Evolutionary conservation across 2,797 vertebrate genomes (phyloP).

Genomic region (Sebastes ruberrimus): DNA sequence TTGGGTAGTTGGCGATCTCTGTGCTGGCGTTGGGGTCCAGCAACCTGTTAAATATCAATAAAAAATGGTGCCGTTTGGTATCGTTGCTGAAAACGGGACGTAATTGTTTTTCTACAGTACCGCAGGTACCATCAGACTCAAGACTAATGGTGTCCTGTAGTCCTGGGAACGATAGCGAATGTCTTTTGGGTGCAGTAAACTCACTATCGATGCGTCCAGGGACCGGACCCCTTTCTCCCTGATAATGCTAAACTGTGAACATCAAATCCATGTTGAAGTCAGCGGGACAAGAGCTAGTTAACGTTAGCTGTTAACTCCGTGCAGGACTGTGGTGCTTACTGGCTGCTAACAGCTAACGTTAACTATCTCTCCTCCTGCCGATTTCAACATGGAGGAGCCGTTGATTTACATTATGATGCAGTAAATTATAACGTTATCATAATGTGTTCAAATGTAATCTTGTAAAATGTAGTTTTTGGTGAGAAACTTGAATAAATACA

Average conservation of each 20-base stretch:
- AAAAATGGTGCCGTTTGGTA: not conserved
- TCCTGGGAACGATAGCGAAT: not conserved
- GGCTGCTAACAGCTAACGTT: too few relatives aligned
- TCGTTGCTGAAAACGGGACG: too few relatives aligned
- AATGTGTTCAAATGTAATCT: not conserved
- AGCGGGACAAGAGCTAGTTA: not conserved
- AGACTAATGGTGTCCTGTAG: not conserved
- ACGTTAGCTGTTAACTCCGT: not conserved
- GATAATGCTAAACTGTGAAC: not conserved
- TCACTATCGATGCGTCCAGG: too few relatives aligned
- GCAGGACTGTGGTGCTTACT: not conserved
- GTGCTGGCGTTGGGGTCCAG: constrained; percentile 93
- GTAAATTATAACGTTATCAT: not conserved
- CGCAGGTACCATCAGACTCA: not conserved
- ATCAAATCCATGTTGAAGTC: not conserved
- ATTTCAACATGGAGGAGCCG: not conserved
- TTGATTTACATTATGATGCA: not conserved
- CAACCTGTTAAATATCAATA: constrained; percentile 81
- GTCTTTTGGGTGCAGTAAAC: not conserved
- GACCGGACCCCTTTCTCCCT: not conserved
- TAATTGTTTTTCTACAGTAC: too few relatives aligned
- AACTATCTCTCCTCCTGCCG: not conserved
- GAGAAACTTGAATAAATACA: not conserved
- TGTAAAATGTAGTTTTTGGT: not conserved
- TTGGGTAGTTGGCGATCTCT: constrained; percentile 98